A percentile compares a stretch with the other conserved stretches of the same genome.
Conservation (phyloP, 2,113 vertebrate species). For the Chaenogobius annularis region DNA sequence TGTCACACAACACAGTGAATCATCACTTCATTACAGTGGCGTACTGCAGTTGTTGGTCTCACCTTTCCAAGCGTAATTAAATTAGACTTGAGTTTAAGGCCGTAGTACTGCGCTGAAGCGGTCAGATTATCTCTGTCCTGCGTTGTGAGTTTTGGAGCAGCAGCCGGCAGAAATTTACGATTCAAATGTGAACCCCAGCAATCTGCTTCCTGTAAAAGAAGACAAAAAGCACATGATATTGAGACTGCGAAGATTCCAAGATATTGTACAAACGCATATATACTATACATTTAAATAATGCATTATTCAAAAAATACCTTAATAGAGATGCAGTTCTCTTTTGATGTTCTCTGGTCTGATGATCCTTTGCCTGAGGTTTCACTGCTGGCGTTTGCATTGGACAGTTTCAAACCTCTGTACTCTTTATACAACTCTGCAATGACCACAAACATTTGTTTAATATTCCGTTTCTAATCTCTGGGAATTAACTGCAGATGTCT, state of each 20-base stretch:
- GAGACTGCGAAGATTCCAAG: not conserved
- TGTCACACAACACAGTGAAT: not conserved
- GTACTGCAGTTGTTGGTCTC: not conserved
- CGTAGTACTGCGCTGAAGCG: constrained; percentile 77
- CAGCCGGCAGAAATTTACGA: constrained; percentile 59
- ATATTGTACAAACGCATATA: not conserved
- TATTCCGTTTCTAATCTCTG: not conserved
- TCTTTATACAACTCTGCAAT: constrained; percentile 85
- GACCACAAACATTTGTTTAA: not conserved
- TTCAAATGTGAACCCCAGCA: constrained; percentile 89
- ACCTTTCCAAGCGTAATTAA: constrained; percentile 78
- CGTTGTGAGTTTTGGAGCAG: constrained; percentile 29
- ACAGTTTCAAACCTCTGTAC: constrained; percentile 79
- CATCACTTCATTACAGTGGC: not conserved
- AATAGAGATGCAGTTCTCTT: constrained; percentile 10
- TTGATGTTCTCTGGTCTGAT: constrained; percentile 1
- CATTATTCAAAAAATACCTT: not conserved
- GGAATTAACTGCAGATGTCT: not conserved
- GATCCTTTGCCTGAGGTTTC: not conserved
- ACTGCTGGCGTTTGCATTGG: constrained; percentile 45
- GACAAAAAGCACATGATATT: not conserved
- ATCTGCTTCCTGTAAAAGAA: constrained; percentile 46
- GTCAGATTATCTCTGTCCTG: constrained; percentile 49
- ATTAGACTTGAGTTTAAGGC: constrained; percentile 86
- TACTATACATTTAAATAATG: not conserved